Evolutionary conservation across 2,888 invertebrate genomes (phyloP).

Genomic region (Automeris io): DNA sequence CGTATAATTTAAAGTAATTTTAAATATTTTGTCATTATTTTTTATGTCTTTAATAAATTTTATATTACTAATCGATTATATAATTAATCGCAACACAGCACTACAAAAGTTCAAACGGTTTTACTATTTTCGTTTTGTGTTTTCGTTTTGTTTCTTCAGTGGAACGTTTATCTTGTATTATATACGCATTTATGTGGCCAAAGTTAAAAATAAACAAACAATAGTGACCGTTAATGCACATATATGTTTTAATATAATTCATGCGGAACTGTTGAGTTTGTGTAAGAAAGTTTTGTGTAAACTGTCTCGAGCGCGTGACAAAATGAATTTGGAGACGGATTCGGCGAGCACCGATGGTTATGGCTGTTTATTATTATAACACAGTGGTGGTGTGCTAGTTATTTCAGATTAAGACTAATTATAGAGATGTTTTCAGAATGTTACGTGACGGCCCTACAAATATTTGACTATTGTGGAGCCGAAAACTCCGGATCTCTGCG

Average conservation of each 20-base stretch:
- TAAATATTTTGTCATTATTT: no score
- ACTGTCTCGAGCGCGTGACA: constrained; percentile 16
- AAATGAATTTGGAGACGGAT: constrained; percentile 56
- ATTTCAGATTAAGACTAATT: constrained; percentile 35
- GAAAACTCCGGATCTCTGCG: constrained; percentile 47
- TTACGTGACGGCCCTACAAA: constrained; percentile 59
- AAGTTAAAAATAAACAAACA: constrained; percentile 48
- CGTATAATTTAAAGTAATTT: no score
- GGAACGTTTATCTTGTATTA: no score
- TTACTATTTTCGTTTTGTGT: constrained; percentile 45
- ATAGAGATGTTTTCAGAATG: constrained; percentile 55
- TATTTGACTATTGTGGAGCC: constrained; percentile 63
- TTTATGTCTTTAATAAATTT: no score
- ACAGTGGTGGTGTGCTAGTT: constrained; percentile 50
- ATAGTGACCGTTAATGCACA: constrained; percentile 34
- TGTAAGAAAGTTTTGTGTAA: constrained; percentile 6
- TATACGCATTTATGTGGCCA: constrained; percentile 48
- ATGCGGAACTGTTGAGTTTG: constrained; percentile 10
- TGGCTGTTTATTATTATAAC: constrained; percentile 38
- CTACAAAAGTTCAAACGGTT: constrained; percentile 3
- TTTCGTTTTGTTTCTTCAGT: constrained; percentile 34
- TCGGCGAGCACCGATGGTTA: constrained; percentile 49
- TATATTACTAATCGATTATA: no score
- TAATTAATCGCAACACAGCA: not conserved
- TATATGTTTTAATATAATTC: constrained; percentile 17